Evolutionary conservation across 1,140 invertebrate genomes (phyloP), one percentile per base, ranked within the genome.

Genomic region (Rhagoletis pomonella): DNA sequence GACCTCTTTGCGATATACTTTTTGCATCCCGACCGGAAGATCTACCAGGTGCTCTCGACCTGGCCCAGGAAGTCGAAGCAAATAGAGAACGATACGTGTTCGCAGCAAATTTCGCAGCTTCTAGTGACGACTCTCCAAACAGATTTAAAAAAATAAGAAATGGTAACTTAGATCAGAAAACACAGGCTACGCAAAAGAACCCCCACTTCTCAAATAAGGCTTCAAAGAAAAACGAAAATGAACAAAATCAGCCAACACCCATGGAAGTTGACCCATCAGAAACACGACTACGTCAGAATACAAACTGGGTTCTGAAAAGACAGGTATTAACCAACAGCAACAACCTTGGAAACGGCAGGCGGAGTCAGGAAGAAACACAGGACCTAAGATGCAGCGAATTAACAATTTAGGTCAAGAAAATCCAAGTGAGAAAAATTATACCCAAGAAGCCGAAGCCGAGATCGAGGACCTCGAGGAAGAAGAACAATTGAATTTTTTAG

Each of bases 1-100:
- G 73, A 81, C 81, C 81, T 14, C 10, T 85, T 10, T 55, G 81
- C 47, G 81, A 85, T 39, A 85, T 85, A 6, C 81, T 85, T 10
- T 85, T 85, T 55, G 39, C 81, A n/a, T 58, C 7, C 29, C 81
- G 58, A 44, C 81, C 47, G 14, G 58, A 44, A 29, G 81, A 85
- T 55, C 10, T 85, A 55, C 81, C 81, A 19, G 19, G 39, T 47
- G 73, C 73, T 17, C 50, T 29, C 6, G 73, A 2, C 6, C 6
- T 44, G 73, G 73, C 73, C 6, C 73, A 81, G 42, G 73, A 81
- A 55, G 14, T 81, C 14, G 73, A 81, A 17, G 14, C n/a, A n/a
- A 81, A 5, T n/a, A 44, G 50, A n/a, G 39, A 85, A 60, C 47
- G 81, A 60, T 85, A 85, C 55, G 47, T 44, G 29, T 85, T 85